Percentiles rank a stretch among this genome's conserved stretches.
These are phyloP conservation scores for Drosophila mimetica DNA, from an alignment of 2,888 invertebrate genomes.

Conservation along the genomic window DNA sequence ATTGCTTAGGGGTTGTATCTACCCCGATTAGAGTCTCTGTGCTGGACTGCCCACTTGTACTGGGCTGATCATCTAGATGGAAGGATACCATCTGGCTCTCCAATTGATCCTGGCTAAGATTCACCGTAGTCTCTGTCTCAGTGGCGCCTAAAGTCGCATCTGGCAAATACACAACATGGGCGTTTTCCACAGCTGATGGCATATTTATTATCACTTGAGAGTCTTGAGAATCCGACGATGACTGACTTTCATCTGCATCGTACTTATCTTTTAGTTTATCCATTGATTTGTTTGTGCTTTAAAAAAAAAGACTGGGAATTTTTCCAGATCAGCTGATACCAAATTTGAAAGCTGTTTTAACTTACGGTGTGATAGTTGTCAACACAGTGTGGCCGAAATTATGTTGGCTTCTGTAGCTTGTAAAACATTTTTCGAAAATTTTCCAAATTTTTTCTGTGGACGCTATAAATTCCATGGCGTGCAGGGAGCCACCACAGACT, in stretches of 20 bases:
- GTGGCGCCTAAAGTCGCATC: conserved; percentile 57
- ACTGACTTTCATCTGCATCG: neutral
- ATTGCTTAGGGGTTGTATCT: conserved; percentile 24
- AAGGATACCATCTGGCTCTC: conserved; percentile 4
- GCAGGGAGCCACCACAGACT: conserved; percentile 45
- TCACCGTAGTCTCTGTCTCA: conserved; percentile 48
- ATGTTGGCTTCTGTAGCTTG: conserved; percentile 9
- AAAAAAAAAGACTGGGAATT: conserved; percentile 21
- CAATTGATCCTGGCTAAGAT: neutral
- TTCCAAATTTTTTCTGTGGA: conserved; percentile 56
- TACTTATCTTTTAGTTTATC: conserved; percentile 4
- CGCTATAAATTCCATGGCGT: conserved; percentile 50
- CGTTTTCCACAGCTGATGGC: neutral
- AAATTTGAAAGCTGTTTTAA: neutral
- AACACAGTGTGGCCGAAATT: neutral
- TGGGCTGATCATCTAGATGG: conserved; percentile 11
- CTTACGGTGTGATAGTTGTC: conserved; percentile 20
- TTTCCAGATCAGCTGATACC: neutral
- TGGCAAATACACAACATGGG: conserved; percentile 36
- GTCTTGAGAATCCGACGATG: neutral
- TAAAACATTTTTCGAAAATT: conserved; percentile 11
- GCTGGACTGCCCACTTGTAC: conserved; percentile 13
- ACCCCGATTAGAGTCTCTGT: conserved; percentile 5
- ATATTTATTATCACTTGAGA: neutral
- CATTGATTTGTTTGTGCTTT: conserved; percentile 12